Evolutionary conservation across 2,888 invertebrate genomes (phyloP), one percentile per base, ranked within the genome.

Genomic region (Synanthedon myopaeformis): DNA sequence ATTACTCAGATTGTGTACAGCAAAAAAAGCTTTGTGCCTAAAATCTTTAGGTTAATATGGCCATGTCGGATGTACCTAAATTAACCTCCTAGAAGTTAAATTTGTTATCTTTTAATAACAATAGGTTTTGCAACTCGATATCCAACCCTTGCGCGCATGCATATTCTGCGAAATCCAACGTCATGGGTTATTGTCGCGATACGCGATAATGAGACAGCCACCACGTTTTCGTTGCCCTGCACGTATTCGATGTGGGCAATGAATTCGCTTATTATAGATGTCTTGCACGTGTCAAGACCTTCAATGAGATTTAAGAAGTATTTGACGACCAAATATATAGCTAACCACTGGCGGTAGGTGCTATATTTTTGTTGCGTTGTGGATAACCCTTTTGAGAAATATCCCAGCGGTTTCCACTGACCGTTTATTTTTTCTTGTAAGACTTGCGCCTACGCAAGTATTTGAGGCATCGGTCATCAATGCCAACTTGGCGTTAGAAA

Each of bases 381-480:
- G 8, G 51, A 54, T 14, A 60, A 50, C 10, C 23, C 53, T 42
- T 57, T 57, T 3, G 56, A 59, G 45, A 59, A 58, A 41, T 52
- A 61, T 17, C 52, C 55, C 4, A 58, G 50, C 17, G 59, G 59
- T 54, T 54, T 51, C 56, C 55, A 57, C 11, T 17, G 11, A 8
- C 35, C 14, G 14, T 56, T 50, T 10, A 50, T 42, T 6, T 41
- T 11, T 28, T 57, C 54, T 35, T 57, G 57, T 23, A 57, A 50
- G 1, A 52, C 60, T n/a, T 11, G 57, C 60, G 42, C 10, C 42
- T 3, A 53, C 51, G 5, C 52, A 49, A 11, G 53, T 51, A 3
- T 52, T 17, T 5, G 55, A 54, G 1, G 56, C 57, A 45, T 59
- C 58, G 3, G 57, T 57, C 54, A 55, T 54, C 8, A 59, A 12